A percentile compares a stretch with the other conserved stretches of the same genome.
Evolutionary conservation across 1,140 invertebrate genomes (phyloP).

Genomic region (Brachionus sp.): DNA sequence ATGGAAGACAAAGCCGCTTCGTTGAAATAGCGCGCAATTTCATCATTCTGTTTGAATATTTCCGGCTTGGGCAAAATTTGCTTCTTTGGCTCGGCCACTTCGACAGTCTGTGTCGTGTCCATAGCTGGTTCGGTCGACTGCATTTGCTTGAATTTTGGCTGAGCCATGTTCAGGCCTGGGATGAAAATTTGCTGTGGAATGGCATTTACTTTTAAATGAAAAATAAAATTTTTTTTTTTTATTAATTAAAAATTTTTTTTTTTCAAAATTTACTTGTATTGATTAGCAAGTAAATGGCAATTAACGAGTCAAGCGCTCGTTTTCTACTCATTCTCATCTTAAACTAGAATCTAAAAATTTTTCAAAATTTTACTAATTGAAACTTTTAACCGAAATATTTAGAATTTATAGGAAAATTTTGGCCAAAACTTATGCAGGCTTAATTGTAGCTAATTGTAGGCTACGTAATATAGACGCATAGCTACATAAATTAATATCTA

Average conservation of each 20-base stretch:
- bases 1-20: background rate
- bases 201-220: background rate
- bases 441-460: conserved; percentile 24
- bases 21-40: conserved; percentile 15
- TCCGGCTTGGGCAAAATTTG: conserved; percentile 22
- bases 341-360: background rate
- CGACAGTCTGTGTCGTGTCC: background rate
- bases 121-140: background rate
- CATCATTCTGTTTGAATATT: conserved; percentile 19
- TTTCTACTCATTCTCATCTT: background rate
- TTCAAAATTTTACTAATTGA: conserved; percentile 12
- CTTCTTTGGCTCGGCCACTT: background rate
- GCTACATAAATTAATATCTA: conserved; percentile 17
- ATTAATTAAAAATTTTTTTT: background rate
- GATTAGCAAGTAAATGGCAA: background rate
- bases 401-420: background rate
- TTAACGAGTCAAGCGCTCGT: background rate
- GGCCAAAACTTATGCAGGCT: background rate
- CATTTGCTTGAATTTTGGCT: background rate
- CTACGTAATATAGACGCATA: conserved; percentile 13
- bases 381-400: conserved; percentile 13
- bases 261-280: conserved; percentile 23
- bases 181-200: conserved; percentile 44
- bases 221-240: background rate
- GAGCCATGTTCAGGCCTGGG: conserved; percentile 22